phyloP scores from a whole-genome alignment of 2,888 invertebrate species.

The Cryptocheilus praepositus region DNA sequence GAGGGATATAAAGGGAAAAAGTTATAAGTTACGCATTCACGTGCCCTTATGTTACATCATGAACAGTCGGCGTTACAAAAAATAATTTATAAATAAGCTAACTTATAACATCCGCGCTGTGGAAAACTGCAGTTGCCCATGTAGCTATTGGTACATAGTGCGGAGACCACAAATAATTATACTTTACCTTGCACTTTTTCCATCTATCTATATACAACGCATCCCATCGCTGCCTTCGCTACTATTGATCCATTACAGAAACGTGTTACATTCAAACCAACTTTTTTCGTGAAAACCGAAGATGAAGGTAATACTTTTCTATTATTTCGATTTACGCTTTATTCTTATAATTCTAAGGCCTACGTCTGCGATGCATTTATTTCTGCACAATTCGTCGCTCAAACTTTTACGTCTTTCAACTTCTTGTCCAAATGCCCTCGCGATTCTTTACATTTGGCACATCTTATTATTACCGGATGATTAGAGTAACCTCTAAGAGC shows the following conservation, averaged over 20 bases:
- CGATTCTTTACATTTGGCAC: no score
- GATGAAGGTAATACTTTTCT: not conserved
- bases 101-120: no score
- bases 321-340: not conserved
- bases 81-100: no score
- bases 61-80: no score
- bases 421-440: no score
- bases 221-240: constrained; percentile 46
- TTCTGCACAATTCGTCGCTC: not conserved
- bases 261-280: constrained; percentile 34
- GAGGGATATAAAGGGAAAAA: no score
- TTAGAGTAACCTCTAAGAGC: no score
- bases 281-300: constrained; percentile 29
- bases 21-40: no score
- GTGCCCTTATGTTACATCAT: no score
- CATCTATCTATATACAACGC: constrained; percentile 47
- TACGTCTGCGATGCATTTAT: not conserved
- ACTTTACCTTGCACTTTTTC: constrained; percentile 54
- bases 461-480: no score
- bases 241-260: constrained; percentile 52
- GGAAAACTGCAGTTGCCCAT: not conserved
- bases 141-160: constrained; percentile 19
- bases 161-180: constrained; percentile 49
- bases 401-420: no score
- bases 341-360: not conserved